These are phyloP conservation scores for Halesus radiatus DNA, from an alignment of 1,140 invertebrate species.

Conservation along the genomic window DNA sequence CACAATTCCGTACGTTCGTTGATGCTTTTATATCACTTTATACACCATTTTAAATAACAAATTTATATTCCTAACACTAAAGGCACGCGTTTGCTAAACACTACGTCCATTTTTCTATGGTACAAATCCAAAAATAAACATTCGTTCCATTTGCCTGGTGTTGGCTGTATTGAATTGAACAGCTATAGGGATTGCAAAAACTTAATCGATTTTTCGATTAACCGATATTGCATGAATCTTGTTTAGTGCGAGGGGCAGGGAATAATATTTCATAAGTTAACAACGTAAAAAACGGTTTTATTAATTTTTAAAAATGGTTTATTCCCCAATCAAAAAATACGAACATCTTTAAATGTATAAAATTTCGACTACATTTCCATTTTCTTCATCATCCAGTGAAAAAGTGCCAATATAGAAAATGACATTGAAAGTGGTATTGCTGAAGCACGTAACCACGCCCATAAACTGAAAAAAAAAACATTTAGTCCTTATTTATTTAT, in stretches of 20 bases:
- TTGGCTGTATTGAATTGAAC: background rate
- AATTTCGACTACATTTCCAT: background rate
- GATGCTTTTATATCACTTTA: slow-evolving; percentile 11
- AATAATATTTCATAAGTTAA: too few species aligned
- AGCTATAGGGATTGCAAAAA: background rate
- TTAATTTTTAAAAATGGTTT: background rate
- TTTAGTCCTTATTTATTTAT: background rate
- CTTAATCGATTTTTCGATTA: background rate
- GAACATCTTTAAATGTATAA: too few species aligned
- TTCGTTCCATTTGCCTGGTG: background rate
- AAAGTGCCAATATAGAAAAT: slow-evolving; percentile 79
- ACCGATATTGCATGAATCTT: too few species aligned
- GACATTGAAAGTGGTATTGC: slow-evolving; percentile 82
- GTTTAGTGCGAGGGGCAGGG: too few species aligned
- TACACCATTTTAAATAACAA: slow-evolving; percentile 10
- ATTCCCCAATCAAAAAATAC: too few species aligned
- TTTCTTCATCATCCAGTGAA: slow-evolving; percentile 79
- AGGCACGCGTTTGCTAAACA: slow-evolving; percentile 26
- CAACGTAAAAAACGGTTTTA: background rate
- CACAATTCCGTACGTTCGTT: slow-evolving; percentile 27
- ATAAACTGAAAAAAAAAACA: slow-evolving; percentile 73
- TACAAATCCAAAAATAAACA: slow-evolving; percentile 29
- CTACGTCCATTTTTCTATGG: slow-evolving; percentile 29
- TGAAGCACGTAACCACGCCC: slow-evolving; percentile 81
- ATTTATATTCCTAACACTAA: slow-evolving; percentile 20